A percentile compares a stretch with the other conserved stretches of the same genome.
Conservation (phyloP, 2,113 vertebrate genomes). For the Ardeotis arabs region DNA sequence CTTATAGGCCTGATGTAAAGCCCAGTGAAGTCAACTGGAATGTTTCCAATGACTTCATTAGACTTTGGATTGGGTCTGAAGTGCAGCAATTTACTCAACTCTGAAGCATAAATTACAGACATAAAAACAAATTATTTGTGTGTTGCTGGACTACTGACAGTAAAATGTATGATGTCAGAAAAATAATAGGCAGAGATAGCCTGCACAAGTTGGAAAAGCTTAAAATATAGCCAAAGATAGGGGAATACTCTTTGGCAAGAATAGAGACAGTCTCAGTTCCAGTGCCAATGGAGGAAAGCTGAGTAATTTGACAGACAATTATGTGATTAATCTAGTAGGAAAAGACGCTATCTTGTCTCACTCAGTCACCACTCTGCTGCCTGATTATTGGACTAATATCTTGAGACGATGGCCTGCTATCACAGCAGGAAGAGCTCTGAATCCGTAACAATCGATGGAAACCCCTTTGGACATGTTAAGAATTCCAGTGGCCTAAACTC, state of each 20-base stretch:
- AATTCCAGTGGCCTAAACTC: neutral
- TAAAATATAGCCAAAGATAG: conserved; percentile 47
- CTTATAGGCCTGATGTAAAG: conserved; percentile 57
- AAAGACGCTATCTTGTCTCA: neutral
- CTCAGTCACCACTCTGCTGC: neutral
- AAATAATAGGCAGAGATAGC: conserved; percentile 60
- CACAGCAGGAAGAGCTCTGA: neutral
- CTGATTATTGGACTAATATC: neutral
- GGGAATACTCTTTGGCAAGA: conserved; percentile 4
- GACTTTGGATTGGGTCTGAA: conserved; percentile 48
- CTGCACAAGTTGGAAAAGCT: conserved; percentile 34
- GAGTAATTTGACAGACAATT: conserved; percentile 30
- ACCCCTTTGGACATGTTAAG: neutral
- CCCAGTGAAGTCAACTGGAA: conserved; percentile 56
- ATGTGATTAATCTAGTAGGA: neutral
- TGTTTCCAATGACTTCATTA: conserved; percentile 60
- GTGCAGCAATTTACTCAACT: conserved; percentile 60
- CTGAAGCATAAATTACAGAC: conserved; percentile 56
- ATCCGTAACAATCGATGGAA: neutral
- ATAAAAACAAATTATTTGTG: conserved; percentile 68
- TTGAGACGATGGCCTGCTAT: neutral
- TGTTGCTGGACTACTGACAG: conserved; percentile 62
- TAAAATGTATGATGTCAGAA: conserved; percentile 69
- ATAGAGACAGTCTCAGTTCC: neutral
- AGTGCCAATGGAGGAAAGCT: neutral